A percentile compares a stretch with the other conserved stretches of the same genome.
Evolutionary conservation across 2,113 vertebrate species (phyloP).

Genomic region (Diadophis punctatus): DNA sequence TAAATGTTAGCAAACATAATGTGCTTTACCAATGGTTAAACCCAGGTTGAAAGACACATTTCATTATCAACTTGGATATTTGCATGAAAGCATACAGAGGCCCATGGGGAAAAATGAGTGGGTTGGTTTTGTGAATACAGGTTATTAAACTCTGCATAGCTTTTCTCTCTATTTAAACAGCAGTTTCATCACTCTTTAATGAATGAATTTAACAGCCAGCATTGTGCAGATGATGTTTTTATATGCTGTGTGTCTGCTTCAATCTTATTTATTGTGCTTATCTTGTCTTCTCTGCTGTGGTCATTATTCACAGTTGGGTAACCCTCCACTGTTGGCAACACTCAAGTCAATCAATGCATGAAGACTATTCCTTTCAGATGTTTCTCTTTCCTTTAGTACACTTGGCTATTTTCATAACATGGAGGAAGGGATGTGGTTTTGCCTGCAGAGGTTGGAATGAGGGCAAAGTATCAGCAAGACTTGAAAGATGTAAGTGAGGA

Average conservation of each 20-base stretch:
- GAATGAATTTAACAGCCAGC: constrained; percentile 44
- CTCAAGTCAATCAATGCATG: constrained; percentile 13
- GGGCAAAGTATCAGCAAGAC: not conserved
- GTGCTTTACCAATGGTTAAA: not conserved
- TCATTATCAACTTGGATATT: not conserved
- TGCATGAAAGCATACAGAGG: not conserved
- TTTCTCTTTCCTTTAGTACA: constrained; percentile 15
- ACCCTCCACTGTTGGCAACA: constrained; percentile 36
- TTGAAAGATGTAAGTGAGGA: not conserved
- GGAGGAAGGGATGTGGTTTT: not conserved
- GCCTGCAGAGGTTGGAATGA: not conserved
- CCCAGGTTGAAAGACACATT: not conserved
- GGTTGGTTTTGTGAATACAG: not conserved
- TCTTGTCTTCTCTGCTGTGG: constrained; percentile 35
- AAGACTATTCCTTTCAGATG: not conserved
- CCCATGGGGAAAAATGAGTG: not conserved
- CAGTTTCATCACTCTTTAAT: constrained; percentile 52
- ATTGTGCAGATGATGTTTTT: constrained; percentile 46
- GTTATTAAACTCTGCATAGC: constrained; percentile 29
- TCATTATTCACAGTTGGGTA: constrained; percentile 42
- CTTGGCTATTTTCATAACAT: not conserved
- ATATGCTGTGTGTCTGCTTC: constrained; percentile 48
- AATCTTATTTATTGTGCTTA: constrained; percentile 46
- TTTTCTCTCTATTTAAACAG: constrained; percentile 36
- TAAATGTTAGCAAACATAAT: not conserved